Evolutionary conservation across 2,113 vertebrate species (phyloP).

Genomic region (Mungos mungo): DNA sequence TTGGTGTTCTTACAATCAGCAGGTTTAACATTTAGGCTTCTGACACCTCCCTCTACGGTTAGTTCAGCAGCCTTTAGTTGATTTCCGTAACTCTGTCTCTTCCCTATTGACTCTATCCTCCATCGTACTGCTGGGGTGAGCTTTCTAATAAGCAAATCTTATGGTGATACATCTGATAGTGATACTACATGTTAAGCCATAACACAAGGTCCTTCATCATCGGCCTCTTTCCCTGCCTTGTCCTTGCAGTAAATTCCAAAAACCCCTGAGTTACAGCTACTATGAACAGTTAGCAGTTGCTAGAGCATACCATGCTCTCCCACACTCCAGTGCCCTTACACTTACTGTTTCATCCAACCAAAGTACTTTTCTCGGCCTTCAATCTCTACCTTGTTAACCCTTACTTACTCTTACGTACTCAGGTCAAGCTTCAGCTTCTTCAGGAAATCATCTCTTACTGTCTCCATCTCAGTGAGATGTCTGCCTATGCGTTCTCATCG

Average conservation of each 20-base stretch:
- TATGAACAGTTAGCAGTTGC: not conserved
- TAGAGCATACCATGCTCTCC: not conserved
- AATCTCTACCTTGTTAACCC: not conserved
- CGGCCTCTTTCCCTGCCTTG: not conserved
- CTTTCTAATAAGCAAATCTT: not conserved
- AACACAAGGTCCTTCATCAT: not conserved
- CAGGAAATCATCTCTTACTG: not conserved
- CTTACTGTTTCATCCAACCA: not conserved
- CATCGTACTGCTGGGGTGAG: not conserved
- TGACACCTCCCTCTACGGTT: not conserved
- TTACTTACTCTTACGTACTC: not conserved
- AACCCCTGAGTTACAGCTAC: not conserved
- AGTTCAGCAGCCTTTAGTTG: not conserved
- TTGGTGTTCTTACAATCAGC: accelerated
- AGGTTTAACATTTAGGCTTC: not conserved
- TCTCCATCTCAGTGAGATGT: not conserved
- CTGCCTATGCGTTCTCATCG: not conserved
- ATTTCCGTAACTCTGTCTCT: not conserved
- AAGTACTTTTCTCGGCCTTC: not conserved
- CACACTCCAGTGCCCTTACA: not conserved
- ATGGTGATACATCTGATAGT: not conserved
- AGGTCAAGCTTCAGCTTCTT: not conserved
- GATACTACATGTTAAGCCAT: not conserved
- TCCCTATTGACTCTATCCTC: not conserved
- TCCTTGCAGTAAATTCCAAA: not conserved